phyloP scores from a whole-genome alignment of 2,888 invertebrate genomes.

The Choristoneura rosaceana region DNA sequence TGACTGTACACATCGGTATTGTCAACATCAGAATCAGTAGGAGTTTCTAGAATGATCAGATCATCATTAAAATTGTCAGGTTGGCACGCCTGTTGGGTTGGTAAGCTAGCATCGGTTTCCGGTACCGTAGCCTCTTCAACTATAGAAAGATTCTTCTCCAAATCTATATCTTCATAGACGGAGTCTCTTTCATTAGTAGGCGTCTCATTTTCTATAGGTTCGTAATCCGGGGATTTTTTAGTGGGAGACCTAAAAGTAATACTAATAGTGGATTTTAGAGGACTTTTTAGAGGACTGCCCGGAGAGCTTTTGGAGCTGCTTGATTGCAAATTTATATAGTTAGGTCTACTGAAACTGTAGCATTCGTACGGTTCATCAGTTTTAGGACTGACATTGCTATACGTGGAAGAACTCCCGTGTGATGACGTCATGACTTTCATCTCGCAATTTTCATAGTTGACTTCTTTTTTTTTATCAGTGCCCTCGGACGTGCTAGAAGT shows the following conservation, averaged over 20 bases:
- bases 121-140: constrained; percentile 85
- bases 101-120: constrained; percentile 83
- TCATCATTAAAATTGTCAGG: constrained; percentile 71
- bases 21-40: constrained; percentile 75
- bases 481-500: constrained; percentile 74
- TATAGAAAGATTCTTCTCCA: constrained; percentile 78
- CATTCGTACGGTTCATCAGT: constrained; percentile 72
- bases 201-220: constrained; percentile 74
- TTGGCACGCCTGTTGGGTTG: constrained; percentile 85
- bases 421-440: constrained; percentile 78
- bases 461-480: constrained; percentile 57
- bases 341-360: constrained; percentile 73
- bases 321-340: constrained; percentile 78
- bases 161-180: constrained; percentile 86
- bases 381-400: constrained; percentile 70
- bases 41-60: constrained; percentile 84
- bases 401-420: constrained; percentile 78
- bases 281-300: constrained; percentile 80
- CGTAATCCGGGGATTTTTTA: constrained; percentile 77
- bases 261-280: constrained; percentile 89
- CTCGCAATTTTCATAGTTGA: constrained; percentile 53
- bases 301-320: constrained; percentile 78
- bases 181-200: constrained; percentile 81
- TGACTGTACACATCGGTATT: constrained; percentile 88
- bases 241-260: constrained; percentile 89